phyloP scores from a whole-genome alignment of 1,140 invertebrate species.

The Drosophila rhopaloa region DNA sequence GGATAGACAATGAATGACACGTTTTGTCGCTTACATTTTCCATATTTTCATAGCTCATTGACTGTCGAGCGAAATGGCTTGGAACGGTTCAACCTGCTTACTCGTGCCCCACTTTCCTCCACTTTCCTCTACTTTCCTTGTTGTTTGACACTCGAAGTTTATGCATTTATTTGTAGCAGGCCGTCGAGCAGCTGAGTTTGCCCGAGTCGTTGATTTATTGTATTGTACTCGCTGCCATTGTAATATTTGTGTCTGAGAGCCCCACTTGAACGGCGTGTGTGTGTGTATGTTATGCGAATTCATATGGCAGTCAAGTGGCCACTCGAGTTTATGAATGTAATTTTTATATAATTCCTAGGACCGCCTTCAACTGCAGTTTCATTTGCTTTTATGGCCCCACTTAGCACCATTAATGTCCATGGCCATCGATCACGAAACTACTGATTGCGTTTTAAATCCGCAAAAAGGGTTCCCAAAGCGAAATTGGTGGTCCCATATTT shows the following conservation, averaged over 20 bases:
- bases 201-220: constrained; percentile 66
- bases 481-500: constrained; percentile 18
- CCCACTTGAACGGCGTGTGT: constrained; percentile 34
- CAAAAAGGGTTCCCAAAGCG: background rate
- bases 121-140: constrained; percentile 16
- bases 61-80: constrained; percentile 60
- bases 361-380: constrained; percentile 35
- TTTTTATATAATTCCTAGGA: constrained; percentile 54
- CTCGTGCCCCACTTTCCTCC: background rate
- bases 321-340: constrained; percentile 65
- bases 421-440: constrained; percentile 40
- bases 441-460: constrained; percentile 9
- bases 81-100: constrained; percentile 54
- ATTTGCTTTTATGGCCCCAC: constrained; percentile 45
- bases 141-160: constrained; percentile 70
- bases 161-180: constrained; percentile 76
- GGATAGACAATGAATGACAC: constrained; percentile 38
- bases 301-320: constrained; percentile 61
- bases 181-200: constrained; percentile 23
- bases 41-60: constrained; percentile 80
- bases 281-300: constrained; percentile 42
- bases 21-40: constrained; percentile 52
- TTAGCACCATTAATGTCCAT: constrained; percentile 46
- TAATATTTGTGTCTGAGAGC: constrained; percentile 62
- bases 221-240: constrained; percentile 66